Conservation (phyloP, 1,140 invertebrate genomes). For the Drosophila ironensis region DNA sequence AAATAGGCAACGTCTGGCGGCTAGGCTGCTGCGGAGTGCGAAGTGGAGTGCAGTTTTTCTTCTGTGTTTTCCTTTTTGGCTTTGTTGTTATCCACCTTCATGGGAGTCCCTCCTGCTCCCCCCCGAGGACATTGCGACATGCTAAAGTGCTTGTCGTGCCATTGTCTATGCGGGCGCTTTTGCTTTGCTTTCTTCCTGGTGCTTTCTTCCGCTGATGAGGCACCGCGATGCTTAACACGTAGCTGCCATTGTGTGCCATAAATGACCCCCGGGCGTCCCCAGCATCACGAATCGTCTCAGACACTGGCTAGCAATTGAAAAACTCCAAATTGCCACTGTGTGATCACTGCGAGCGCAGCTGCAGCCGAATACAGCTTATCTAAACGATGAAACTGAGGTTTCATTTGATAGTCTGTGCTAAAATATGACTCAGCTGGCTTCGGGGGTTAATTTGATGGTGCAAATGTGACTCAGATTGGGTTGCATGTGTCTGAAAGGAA, state of each 20-base stretch:
- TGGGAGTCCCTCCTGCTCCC: background rate
- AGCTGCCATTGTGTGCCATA: conserved; percentile 69
- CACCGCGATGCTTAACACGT: conserved; percentile 69
- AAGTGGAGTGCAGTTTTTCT: conserved; percentile 41
- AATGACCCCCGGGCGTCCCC: conserved; percentile 53
- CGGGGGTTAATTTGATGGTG: conserved; percentile 28
- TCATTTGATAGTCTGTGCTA: background rate
- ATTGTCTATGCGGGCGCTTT: conserved; percentile 54
- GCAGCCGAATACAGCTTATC: conserved; percentile 17
- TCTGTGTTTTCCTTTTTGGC: background rate
- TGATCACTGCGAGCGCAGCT: conserved; percentile 24
- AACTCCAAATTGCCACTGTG: conserved; percentile 32
- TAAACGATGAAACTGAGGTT: conserved; percentile 2
- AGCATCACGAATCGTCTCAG: conserved; percentile 33
- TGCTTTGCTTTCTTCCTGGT: conserved; percentile 21
- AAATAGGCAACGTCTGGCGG: conserved; percentile 65
- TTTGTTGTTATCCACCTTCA: conserved; percentile 19
- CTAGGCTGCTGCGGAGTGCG: conserved; percentile 31
- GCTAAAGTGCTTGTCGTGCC: conserved; percentile 79
- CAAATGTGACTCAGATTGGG: conserved; percentile 26
- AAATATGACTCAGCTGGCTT: conserved; percentile 11
- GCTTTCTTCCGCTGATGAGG: conserved; percentile 39
- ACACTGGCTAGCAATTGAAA: conserved; percentile 49
- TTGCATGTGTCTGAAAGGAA: conserved; percentile 17
- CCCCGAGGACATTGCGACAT: conserved; percentile 54